Base-by-base conservation (phyloP, 1,140 invertebrate genomes). In the Anagrus nilaparvatae region DNA sequence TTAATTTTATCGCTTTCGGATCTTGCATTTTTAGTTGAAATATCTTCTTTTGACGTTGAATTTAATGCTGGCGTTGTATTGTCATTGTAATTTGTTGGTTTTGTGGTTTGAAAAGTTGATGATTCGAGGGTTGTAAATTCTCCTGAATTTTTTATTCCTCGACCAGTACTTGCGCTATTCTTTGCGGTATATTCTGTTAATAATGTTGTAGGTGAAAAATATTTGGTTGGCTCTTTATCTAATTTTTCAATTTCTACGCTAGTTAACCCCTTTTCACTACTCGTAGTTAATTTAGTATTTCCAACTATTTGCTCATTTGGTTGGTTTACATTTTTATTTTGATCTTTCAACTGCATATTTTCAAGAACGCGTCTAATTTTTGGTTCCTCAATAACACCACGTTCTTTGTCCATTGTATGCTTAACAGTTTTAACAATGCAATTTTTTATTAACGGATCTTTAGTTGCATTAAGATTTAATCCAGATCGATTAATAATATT, bases 381-480 rank as follows among this genome's bases (percentile, higher is more conserved):
- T 0, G 48, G 29, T 27, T 61, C 51, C 10, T 53, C 43, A 9
- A 56, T 46, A 6, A 41, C 4, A 3, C 36, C 40, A 32, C 13
- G 3, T 45, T 39, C 38, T 34, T 46, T 38, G 5, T 43, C 16
- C 2, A 61, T 47, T 3, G 21, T 38, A 31, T 51, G 42, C 28
- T 50, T 53, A 1, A 61, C 21, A 14, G 58, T 50, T 29, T 59
- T 46, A 0, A 63, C 45, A 3, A 65, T 58, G 9, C 63, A 51
- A 24, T 56, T 63, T 27, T 55, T 52, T 1, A 61, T 45, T 1
- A 52, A 16, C 0, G 42, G 46, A 3, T 55, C 27, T 5, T 30
- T 46, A 1, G 43, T 46, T 4, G 41, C 40, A 19, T 59, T 32
- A 14, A 51, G 21, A n/a, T 41, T 40, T 3, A 65, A 25, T 12